Evolutionary conservation across 2,888 invertebrate species (phyloP), one percentile per base, ranked within the genome.

Genomic region (Nomada lathburiana): DNA sequence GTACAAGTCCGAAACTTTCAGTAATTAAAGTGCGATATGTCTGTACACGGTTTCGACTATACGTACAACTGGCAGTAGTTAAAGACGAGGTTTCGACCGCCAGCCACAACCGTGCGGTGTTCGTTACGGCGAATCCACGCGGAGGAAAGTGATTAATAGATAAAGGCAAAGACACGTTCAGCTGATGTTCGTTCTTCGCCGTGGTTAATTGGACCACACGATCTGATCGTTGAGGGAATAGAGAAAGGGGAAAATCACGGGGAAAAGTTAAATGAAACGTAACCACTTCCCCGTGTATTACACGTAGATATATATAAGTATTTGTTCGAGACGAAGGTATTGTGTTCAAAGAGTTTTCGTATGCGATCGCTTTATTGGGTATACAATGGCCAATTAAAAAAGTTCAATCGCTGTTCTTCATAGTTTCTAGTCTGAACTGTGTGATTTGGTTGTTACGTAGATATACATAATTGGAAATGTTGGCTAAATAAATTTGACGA

Each of bases 1-100:
- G 77, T 83, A 36, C 20, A 69, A 83, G 70, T 70, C 50, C 20
- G 63, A 75, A 87, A 87, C 82, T 87, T 87, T 81, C 73, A 57
- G 84, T 83, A 83, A 88, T 87, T 87, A 87, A 87, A 84, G 80
- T 47, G 62, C 77, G 76, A 71, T 84, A 74, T 72, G 74, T 53
- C 79, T 23, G 70, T 73, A 68, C 76, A 52, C 23, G 9, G 75
- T 42, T 70, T 68, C 69, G 52, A n/a, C 63, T 71, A n/a, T 69
- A 50, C 57, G 47, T 69, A 44, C 60, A 80, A 57, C 67, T 68
- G 70, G 53, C 65, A 73, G 82, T 80, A 84, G 79, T 87, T 83
- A 80, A 80, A 74, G 79, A 87, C 79, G 71, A 79, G 59, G 70
- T 36, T 52, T 29, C 59, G 20, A 4, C 64, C 44, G 67, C 42